phyloP scores from a whole-genome alignment of 2,888 invertebrate genomes.

The Drosophila tanythrix region DNA sequence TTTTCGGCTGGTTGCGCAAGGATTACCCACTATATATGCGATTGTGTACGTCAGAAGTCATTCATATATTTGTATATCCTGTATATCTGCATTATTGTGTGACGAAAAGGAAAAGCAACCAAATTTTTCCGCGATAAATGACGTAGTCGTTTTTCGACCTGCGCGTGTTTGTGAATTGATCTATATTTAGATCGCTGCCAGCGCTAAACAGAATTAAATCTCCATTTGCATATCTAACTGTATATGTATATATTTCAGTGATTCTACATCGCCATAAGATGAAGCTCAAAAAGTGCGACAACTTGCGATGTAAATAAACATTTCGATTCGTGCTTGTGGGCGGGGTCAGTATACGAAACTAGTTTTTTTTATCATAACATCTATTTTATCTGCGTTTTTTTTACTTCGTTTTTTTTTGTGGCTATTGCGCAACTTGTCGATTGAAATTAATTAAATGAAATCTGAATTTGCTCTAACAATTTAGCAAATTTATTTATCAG shows the following conservation, averaged over 20 bases:
- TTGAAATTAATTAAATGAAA: conserved; percentile 55
- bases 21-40: background rate
- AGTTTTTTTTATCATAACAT: conserved; percentile 27
- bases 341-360: conserved; percentile 21
- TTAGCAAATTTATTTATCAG: conserved; percentile 29
- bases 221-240: background rate
- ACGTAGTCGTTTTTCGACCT: conserved; percentile 40
- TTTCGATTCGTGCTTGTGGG: conserved; percentile 13
- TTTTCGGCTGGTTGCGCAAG: background rate
- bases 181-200: conserved; percentile 59
- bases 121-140: conserved; percentile 41
- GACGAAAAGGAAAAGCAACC: conserved; percentile 15
- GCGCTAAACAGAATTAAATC: conserved; percentile 3
- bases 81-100: conserved; percentile 40
- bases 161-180: conserved; percentile 44
- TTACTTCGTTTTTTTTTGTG: background rate
- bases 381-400: background rate
- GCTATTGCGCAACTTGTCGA: conserved; percentile 46
- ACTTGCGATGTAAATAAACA: conserved; percentile 10
- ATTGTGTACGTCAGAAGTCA: background rate
- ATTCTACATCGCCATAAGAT: conserved; percentile 1
- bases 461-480: conserved; percentile 40
- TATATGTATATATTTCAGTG: background rate
- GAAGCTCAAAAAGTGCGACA: conserved; percentile 40
- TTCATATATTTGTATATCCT: background rate